Evolutionary conservation across 2,888 invertebrate species (phyloP).

Genomic region (Enchytraeus crypticus): DNA sequence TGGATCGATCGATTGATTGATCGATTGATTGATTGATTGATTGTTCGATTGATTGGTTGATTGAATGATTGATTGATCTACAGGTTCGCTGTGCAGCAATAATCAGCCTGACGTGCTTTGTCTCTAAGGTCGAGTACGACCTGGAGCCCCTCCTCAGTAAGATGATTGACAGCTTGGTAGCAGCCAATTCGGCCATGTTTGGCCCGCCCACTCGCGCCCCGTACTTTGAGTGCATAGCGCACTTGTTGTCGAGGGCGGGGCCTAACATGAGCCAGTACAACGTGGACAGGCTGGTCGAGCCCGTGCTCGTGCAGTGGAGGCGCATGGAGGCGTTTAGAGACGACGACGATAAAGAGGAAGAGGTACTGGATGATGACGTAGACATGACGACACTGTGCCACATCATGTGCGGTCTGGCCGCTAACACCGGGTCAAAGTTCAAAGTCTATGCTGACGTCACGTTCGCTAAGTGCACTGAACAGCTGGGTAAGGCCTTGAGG

Average conservation of each 20-base stretch:
- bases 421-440: conserved; percentile 9
- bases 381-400: conserved; percentile 18
- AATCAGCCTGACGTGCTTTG: conserved; percentile 13
- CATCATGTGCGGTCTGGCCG: conserved; percentile 19
- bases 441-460: conserved; percentile 12
- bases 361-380: neutral
- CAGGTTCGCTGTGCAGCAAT: conserved; percentile 19
- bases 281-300: no score
- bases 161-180: conserved; percentile 10
- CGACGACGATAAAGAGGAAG: conserved; percentile 20
- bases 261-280: conserved; percentile 8
- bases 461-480: conserved; percentile 12
- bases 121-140: conserved; percentile 16
- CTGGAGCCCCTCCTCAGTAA: conserved; percentile 13
- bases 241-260: conserved; percentile 19
- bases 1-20: no score
- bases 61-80: no score
- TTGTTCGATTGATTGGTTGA: no score
- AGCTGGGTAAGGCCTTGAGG: conserved; percentile 1
- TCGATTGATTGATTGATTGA: no score
- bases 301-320: no score
- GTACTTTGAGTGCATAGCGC: conserved; percentile 24
- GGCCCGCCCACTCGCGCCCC: conserved; percentile 13
- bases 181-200: neutral
- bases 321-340: conserved; percentile 8